Evolutionary conservation across 2,797 vertebrate species (phyloP).

Genomic region (Crenichthys baileyi): DNA sequence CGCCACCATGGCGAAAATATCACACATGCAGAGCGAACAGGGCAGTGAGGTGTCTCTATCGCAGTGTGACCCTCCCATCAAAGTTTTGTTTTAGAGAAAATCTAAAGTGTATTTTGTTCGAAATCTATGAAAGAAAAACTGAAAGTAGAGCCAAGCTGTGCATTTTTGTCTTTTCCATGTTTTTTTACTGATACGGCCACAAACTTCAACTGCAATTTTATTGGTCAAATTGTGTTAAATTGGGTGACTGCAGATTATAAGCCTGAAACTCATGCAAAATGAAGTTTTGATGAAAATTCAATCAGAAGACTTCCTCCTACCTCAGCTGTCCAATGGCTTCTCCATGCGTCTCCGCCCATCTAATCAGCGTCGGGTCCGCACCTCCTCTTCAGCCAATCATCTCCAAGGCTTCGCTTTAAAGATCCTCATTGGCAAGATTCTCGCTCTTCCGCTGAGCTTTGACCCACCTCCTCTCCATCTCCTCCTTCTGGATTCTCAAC

Average conservation of each 20-base stretch:
- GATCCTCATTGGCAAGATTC: too few species aligned
- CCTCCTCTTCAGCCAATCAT: too few species aligned
- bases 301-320: too few species aligned
- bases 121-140: constrained; percentile 32
- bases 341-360: too few species aligned
- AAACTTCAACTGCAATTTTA: background rate
- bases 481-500: too few species aligned
- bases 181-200: background rate
- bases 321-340: too few species aligned
- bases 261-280: background rate
- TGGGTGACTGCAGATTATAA: background rate
- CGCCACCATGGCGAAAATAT: constrained; percentile 55
- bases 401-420: too few species aligned
- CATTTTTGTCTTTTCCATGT: constrained; percentile 12
- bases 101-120: constrained; percentile 52
- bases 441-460: too few species aligned
- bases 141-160: constrained; percentile 20
- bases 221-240: background rate
- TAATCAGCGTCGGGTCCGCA: too few species aligned
- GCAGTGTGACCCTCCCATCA: constrained; percentile 48
- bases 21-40: constrained; percentile 62
- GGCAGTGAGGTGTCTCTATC: constrained; percentile 57
- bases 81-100: constrained; percentile 43
- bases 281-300: too few species aligned
- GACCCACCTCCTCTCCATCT: too few species aligned